Percentiles rank a stretch among this genome's conserved stretches.
phyloP scores from a whole-genome alignment of 1,140 invertebrate genomes.

The Papilio polyxenes region DNA sequence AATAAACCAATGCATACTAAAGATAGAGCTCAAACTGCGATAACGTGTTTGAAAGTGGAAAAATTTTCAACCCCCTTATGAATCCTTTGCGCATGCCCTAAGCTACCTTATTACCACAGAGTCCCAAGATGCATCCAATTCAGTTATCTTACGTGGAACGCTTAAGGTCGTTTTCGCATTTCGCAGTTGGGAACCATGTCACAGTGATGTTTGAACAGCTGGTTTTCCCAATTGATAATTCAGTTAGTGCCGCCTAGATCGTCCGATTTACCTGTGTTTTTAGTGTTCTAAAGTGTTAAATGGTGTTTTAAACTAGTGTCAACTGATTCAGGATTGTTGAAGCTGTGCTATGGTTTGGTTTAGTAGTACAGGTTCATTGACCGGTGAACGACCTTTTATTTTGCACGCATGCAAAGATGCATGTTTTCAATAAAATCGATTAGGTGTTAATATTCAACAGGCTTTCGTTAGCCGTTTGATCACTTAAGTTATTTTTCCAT shows the following conservation, averaged over 20 bases:
- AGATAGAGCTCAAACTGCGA: not conserved
- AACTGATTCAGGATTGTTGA: not conserved
- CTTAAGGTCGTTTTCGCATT: conserved; percentile 59
- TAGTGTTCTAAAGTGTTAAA: conserved; percentile 41
- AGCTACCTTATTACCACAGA: conserved; percentile 47
- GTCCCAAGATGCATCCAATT: conserved; percentile 44
- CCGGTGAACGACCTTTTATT: conserved; percentile 32
- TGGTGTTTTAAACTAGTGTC: conserved; percentile 43
- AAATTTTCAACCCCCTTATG: conserved; percentile 8
- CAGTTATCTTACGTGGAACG: conserved; percentile 51
- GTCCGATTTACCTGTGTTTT: conserved; percentile 59
- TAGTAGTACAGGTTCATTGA: not conserved
- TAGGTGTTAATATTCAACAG: conserved; percentile 18
- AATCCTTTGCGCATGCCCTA: conserved; percentile 44
- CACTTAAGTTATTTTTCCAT: not conserved
- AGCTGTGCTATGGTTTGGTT: conserved; percentile 8
- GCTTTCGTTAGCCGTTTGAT: not conserved
- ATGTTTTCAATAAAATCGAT: conserved; percentile 41
- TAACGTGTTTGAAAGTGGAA: not conserved
- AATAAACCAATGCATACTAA: not conserved
- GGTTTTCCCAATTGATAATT: conserved; percentile 74
- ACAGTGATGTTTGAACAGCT: conserved; percentile 72
- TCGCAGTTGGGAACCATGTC: conserved; percentile 56
- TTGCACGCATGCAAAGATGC: conserved; percentile 40
- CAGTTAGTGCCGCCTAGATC: conserved; percentile 65